phyloP scores from a whole-genome alignment of 1,140 invertebrate genomes.

The Bombyx mandarina region DNA sequence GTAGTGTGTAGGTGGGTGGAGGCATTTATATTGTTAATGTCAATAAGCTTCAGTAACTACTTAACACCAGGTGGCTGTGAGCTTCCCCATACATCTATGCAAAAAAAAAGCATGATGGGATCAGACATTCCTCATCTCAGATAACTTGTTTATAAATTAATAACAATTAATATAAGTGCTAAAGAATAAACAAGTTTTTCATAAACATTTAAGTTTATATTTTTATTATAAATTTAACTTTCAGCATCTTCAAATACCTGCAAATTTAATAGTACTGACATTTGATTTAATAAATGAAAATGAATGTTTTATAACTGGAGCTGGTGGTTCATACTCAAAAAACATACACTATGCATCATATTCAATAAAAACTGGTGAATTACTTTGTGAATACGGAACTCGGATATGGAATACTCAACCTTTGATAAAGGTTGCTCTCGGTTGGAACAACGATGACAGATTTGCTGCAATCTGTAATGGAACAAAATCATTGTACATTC shows the following conservation, averaged over 20 bases:
- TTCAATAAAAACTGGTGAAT: constrained; percentile 40
- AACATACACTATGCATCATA: constrained; percentile 22
- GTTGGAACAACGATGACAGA: constrained; percentile 42
- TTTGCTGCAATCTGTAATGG: constrained; percentile 57
- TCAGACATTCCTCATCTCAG: too few species aligned
- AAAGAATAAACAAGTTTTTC: too few species aligned
- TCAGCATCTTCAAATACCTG: constrained; percentile 46
- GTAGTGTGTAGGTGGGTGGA: too few species aligned
- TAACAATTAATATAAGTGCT: too few species aligned
- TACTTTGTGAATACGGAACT: constrained; percentile 29
- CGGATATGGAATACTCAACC: constrained; percentile 18
- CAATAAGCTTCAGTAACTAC: too few species aligned
- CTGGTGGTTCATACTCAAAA: constrained; percentile 7
- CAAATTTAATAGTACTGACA: constrained; percentile 30
- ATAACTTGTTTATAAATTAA: too few species aligned
- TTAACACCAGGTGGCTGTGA: too few species aligned
- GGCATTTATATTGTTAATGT: too few species aligned
- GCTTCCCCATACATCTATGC: too few species aligned
- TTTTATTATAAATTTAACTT: constrained; percentile 12
- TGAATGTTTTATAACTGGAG: constrained; percentile 47
- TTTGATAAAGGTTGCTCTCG: constrained; percentile 40
- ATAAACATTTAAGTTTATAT: too few species aligned
- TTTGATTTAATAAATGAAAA: constrained; percentile 53
- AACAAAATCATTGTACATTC: constrained; percentile 35
- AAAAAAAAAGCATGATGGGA: too few species aligned